Base-by-base conservation (phyloP, 2,888 invertebrate genomes). In the Unio delphinus region DNA sequence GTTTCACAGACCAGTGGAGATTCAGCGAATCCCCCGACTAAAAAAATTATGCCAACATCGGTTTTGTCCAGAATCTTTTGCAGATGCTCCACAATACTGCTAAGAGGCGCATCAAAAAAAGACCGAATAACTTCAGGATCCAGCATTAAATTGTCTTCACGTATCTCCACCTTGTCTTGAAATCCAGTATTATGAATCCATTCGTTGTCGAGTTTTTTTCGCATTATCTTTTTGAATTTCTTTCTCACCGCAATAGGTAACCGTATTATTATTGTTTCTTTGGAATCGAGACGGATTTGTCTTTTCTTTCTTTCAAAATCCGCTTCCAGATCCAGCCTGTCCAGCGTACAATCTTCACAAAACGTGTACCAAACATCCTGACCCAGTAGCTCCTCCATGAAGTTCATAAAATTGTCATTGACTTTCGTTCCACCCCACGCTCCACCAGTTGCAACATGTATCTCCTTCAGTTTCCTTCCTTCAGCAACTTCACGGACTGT, bases 1-100 rank as follows among this genome's bases (percentile, higher is more conserved):
- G 62, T 18, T 45, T n/a, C 58, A 18, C 58, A 56, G 8, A 73
- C 67, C 34, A 73, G 57, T 30, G 55, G 62, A n/a, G 65, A 69
- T 26, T 73, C 73, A 17, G 73, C 56, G 57, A 73, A 73, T 6
- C 73, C 73, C 3, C 73, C 73, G 34, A 73, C 69, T 28, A 73
- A 58, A 28, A 57, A 20, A 1, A 73, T n/a, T 18, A 59, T 59
- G 18, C 6, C 5, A 5, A 30, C 57, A 20, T 61, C 59, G 15
- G 67, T 34, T 6, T 26, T 55, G 4, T 26, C 54, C 4, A 73
- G 55, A 45, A 69, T 28, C n/a, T 67, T 30, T 11, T 45, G 18
- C 55, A 64, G 57, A 62, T 73, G 73, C 20, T 23, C 20, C 17
- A 65, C 26, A 18, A 73, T 69, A 28, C 65, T 69, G 30, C 64